phyloP scores from a whole-genome alignment of 2,113 vertebrate species.

The Thamnophis sirtalis region DNA sequence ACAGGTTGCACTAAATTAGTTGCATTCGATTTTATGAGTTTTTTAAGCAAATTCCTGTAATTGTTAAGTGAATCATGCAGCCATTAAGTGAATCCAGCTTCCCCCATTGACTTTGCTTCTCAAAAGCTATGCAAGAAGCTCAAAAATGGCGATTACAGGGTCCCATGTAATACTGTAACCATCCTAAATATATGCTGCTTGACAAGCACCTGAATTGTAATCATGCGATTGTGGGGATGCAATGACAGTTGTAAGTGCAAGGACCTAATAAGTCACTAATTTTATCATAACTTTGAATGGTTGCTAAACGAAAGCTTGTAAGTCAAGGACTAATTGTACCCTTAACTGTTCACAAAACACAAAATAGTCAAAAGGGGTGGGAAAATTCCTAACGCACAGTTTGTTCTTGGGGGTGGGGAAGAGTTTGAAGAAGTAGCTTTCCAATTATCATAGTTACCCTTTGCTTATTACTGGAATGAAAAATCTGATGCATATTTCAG shows the following conservation, averaged over 20 bases:
- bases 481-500: not conserved
- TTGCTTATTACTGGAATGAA: not conserved
- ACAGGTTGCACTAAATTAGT: no score
- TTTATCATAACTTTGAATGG: not conserved
- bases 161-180: not conserved
- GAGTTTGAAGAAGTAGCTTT: not conserved
- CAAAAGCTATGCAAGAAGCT: not conserved
- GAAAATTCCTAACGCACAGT: not conserved
- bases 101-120: no score
- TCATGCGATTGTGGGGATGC: not conserved
- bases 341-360: not conserved
- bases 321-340: not conserved
- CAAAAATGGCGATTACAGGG: not conserved
- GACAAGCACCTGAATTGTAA: not conserved
- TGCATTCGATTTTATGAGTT: not conserved
- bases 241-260: not conserved
- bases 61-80: not conserved
- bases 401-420: accelerated
- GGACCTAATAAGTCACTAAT: not conserved
- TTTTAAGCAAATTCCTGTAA: not conserved
- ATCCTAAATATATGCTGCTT: not conserved
- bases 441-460: not conserved
- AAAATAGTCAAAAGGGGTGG: not conserved
- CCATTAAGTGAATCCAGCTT: not conserved
- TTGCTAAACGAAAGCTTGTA: not conserved